Percentiles rank a stretch among this genome's conserved stretches.
These are phyloP conservation scores for Agrypnia vestita DNA, from an alignment of 1,140 invertebrate genomes.

Conservation along the genomic window DNA sequence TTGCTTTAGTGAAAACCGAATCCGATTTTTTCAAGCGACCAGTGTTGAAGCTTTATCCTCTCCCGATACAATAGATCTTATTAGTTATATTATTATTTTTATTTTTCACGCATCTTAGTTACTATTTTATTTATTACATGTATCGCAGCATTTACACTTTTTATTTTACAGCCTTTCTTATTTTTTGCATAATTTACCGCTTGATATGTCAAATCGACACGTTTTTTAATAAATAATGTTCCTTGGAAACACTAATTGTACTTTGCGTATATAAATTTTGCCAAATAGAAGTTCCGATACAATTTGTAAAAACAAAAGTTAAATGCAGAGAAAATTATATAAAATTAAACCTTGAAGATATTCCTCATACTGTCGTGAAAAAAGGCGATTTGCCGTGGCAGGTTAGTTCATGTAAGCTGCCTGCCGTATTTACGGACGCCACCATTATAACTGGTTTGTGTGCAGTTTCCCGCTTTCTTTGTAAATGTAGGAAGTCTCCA, in stretches of 20 bases:
- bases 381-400: slow-evolving; percentile 64
- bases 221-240: slow-evolving; percentile 59
- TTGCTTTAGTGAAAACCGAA: no score
- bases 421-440: slow-evolving; percentile 74
- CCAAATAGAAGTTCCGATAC: slow-evolving; percentile 62
- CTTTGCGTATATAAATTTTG: slow-evolving; percentile 69
- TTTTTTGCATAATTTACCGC: no score
- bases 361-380: slow-evolving; percentile 59
- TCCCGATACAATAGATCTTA: no score
- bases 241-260: slow-evolving; percentile 68
- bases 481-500: slow-evolving; percentile 67
- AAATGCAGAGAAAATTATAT: slow-evolving; percentile 48
- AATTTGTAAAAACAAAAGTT: slow-evolving; percentile 61
- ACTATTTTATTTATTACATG: no score
- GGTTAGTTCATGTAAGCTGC: slow-evolving; percentile 73
- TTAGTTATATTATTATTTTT: no score
- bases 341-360: slow-evolving; percentile 56
- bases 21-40: no score
- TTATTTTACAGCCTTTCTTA: no score
- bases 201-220: no score
- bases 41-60: no score
- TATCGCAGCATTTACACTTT: no score
- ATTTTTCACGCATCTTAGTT: no score
- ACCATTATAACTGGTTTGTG: slow-evolving; percentile 81
- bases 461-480: slow-evolving; percentile 79